These are phyloP conservation scores for Bothrops jararaca DNA, from an alignment of 2,113 vertebrate genomes.

Conservation along the genomic window DNA sequence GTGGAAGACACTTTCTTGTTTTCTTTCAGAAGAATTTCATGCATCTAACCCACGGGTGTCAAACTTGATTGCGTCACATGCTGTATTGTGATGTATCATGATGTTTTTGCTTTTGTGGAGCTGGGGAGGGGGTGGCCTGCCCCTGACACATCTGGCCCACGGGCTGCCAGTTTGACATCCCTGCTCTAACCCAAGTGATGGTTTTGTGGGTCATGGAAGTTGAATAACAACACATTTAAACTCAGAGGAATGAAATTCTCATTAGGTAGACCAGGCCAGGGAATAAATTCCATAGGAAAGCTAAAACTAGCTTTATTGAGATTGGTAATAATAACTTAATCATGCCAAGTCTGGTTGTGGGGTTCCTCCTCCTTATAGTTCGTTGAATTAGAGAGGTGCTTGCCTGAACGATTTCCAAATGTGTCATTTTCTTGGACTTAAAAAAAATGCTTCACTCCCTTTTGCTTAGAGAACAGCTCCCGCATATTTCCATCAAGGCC, in stretches of 20 bases:
- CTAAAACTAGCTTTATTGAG: neutral
- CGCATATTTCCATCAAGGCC: neutral
- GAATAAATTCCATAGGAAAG: neutral
- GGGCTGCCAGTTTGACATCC: too few species aligned
- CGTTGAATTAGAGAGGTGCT: neutral
- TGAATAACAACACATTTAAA: neutral
- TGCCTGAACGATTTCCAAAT: neutral
- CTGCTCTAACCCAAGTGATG: too few species aligned
- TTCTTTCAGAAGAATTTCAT: slow-evolving; percentile 27
- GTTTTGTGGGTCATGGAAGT: neutral
- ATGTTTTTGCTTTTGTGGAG: too few species aligned
- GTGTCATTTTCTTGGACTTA: neutral
- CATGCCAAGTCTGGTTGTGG: neutral
- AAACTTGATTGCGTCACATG: too few species aligned
- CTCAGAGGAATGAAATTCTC: neutral
- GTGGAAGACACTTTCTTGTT: neutral
- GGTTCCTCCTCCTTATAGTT: neutral
- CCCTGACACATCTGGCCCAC: too few species aligned
- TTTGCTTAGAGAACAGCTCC: neutral
- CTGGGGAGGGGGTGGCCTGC: too few species aligned
- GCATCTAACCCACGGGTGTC: neutral
- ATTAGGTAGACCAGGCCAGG: neutral
- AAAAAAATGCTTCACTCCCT: neutral
- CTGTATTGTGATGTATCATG: too few species aligned
- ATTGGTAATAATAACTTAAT: neutral